Conservation (phyloP, 2,113 vertebrate genomes). For the Menura novaehollandiae region DNA sequence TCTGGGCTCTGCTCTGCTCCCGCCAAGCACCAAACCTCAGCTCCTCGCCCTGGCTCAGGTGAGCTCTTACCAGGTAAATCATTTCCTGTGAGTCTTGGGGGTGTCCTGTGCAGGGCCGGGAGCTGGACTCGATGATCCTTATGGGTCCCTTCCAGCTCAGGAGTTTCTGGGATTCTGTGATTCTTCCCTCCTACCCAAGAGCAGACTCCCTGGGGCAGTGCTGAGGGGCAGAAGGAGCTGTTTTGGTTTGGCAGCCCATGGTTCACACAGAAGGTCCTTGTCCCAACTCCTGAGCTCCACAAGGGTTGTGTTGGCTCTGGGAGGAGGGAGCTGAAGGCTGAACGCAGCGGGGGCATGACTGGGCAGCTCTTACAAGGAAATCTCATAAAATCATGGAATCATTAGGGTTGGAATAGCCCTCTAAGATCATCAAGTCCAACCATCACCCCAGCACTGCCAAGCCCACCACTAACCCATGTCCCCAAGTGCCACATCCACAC, state of each 20-base stretch:
- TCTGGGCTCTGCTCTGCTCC: background rate
- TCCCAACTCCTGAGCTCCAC: background rate
- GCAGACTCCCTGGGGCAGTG: background rate
- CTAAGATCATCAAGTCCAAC: background rate
- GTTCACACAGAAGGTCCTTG: background rate
- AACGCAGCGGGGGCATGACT: accelerated
- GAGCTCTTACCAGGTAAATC: background rate
- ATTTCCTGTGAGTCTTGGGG: background rate
- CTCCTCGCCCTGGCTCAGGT: background rate
- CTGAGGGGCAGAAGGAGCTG: background rate
- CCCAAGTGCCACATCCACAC: background rate
- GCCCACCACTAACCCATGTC: background rate
- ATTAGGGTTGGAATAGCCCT: background rate
- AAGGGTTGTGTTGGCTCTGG: background rate
- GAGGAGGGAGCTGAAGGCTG: background rate
- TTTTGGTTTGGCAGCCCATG: background rate
- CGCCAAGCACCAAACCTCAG: background rate
- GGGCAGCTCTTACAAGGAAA: background rate
- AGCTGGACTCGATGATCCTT: background rate
- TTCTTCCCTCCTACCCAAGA: background rate
- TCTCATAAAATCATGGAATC: background rate
- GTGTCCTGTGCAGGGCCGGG: background rate
- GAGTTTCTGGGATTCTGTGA: background rate
- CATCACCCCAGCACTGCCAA: background rate
- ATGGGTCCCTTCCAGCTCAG: background rate